These are phyloP conservation scores for Drosophila tropicalis DNA, from an alignment of 1,140 invertebrate species.

Conservation along the genomic window DNA sequence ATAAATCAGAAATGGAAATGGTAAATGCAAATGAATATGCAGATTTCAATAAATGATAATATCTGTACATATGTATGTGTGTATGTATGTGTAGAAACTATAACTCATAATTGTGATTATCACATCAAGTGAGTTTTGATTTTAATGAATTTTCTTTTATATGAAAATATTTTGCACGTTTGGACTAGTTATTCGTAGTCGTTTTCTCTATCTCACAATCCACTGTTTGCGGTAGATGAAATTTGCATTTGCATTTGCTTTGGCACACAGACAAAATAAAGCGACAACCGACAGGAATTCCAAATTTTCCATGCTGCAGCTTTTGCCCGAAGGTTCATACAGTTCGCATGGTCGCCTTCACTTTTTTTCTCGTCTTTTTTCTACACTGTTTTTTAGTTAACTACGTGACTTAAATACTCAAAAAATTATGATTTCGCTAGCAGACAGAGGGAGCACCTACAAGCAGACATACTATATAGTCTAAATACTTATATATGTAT, in stretches of 20 bases:
- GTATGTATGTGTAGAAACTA: not conserved
- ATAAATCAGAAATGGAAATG: slow-evolving; percentile 23
- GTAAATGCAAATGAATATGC: slow-evolving; percentile 15
- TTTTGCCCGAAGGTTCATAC: slow-evolving; percentile 28
- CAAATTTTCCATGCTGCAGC: slow-evolving; percentile 41
- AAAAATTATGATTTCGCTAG: slow-evolving; percentile 57
- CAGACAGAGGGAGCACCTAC: slow-evolving; percentile 32
- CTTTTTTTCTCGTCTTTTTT: not conserved
- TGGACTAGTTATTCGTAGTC: slow-evolving; percentile 38
- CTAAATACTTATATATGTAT: slow-evolving; percentile 7
- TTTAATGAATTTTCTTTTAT: slow-evolving; percentile 50
- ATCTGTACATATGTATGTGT: no score
- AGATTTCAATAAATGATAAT: slow-evolving; percentile 12
- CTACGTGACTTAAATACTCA: slow-evolving; percentile 60
- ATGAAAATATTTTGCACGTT: slow-evolving; percentile 24
- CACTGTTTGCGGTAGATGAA: slow-evolving; percentile 1
- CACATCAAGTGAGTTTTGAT: slow-evolving; percentile 49
- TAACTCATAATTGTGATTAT: slow-evolving; percentile 34
- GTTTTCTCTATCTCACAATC: not conserved
- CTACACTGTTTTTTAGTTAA: slow-evolving; percentile 26
- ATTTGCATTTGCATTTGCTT: slow-evolving; percentile 53
- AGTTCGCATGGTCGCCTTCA: not conserved
- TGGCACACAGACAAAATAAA: slow-evolving; percentile 23
- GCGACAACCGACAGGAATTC: slow-evolving; percentile 50
- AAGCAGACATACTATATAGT: slow-evolving; percentile 3